Base-by-base conservation (phyloP, 2,797 vertebrate genomes). In the Acrossocheilus fasciatus region DNA sequence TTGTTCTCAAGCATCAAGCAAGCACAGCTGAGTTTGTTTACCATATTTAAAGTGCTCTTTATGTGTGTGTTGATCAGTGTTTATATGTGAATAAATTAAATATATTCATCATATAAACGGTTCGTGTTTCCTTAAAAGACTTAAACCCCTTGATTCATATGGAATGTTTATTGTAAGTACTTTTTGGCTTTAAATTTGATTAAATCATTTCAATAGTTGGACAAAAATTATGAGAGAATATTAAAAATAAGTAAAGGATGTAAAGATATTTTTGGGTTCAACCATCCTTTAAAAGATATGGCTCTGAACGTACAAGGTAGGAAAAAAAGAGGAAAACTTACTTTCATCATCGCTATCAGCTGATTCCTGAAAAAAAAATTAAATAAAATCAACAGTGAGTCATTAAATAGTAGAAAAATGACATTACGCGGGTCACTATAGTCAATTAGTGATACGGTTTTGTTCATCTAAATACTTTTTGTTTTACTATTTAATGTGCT, bases 331-430 rank as follows among this genome's bases (percentile, higher is more conserved):
- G 20, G 9, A 47, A 69, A 78, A 94, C 96, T 97, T 96, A 99
- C 98, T 98, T 94, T 99, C 98, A 89, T 99, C 98, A 91, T 99
- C 98, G 72, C 98, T 99, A 96, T 99, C 98, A 93, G 97, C 97
- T 90, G 97, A 98, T 83, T 98, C 96, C 98, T 99, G 87, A n/a
- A 93, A 91, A 83, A 10, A n/a, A 72, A 26, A 26, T 26, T 26
- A 26, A 34, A 3, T 87, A 20, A 34, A 87, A 88, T 11, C 72
- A 36, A 70, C 6, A 26, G 15, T 17, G 23, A 85, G 30, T 10
- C 10, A 84, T 81, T 30, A 14, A 85, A 62, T 11, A 43, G 26
- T 26, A 66, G 18, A 2, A 62, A 26, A 34, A 41, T 12, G 10
- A 59, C 30, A 34, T 10, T 50, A 88, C n/a, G 30, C 45, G 3